Conservation (phyloP, 2,113 vertebrate species). For the Burhinus bistriatus region DNA sequence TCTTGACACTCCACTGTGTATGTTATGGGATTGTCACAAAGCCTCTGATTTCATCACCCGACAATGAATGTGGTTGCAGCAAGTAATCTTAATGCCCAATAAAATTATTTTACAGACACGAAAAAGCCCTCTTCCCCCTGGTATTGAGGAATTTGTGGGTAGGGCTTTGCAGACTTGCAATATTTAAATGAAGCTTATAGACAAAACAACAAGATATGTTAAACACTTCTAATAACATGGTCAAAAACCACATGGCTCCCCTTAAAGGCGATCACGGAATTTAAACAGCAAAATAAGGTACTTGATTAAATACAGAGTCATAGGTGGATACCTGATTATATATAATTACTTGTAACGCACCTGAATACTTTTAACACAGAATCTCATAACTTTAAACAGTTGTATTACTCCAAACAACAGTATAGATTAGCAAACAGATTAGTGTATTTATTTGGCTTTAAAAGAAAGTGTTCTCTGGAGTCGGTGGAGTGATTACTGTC, state of each 20-base stretch:
- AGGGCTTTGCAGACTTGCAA: constrained; percentile 43
- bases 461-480: background rate
- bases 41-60: constrained; percentile 57
- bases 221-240: constrained; percentile 16
- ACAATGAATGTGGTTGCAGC: constrained; percentile 23
- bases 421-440: background rate
- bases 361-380: background rate
- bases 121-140: constrained; percentile 34
- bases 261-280: background rate
- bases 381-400: background rate
- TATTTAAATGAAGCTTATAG: constrained; percentile 46
- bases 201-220: constrained; percentile 43
- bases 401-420: background rate
- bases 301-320: background rate
- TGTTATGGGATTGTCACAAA: constrained; percentile 37
- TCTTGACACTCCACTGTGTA: constrained; percentile 59
- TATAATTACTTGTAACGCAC: background rate
- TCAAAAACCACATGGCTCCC: constrained; percentile 12
- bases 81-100: constrained; percentile 53
- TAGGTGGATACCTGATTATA: background rate
- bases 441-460: background rate
- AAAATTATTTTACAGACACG: constrained; percentile 50
- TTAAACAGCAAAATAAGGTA: constrained; percentile 14
- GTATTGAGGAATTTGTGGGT: constrained; percentile 53
- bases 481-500: background rate